Conservation (phyloP, 2,113 vertebrate species). For the Castor canadensis region DNA sequence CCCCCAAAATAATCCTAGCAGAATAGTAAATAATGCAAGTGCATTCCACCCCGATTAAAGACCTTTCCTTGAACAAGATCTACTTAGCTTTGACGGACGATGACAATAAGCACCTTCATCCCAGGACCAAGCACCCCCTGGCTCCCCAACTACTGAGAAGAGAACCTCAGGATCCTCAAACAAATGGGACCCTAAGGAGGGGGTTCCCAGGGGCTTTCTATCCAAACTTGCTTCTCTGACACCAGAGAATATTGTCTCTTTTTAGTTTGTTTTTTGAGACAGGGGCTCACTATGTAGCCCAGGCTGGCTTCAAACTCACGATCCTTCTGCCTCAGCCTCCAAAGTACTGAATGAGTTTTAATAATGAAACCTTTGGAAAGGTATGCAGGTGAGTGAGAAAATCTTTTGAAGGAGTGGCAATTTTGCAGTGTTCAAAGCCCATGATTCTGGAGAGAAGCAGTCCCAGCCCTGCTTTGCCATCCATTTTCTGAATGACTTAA, state of each 20-base stretch:
- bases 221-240: not conserved
- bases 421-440: not conserved
- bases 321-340: not conserved
- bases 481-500: too few species aligned
- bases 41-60: not conserved
- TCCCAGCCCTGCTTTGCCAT: not conserved
- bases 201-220: not conserved
- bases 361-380: not conserved
- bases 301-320: not conserved
- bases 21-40: not conserved
- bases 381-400: not conserved
- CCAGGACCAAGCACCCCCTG: not conserved
- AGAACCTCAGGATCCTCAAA: not conserved
- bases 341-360: not conserved
- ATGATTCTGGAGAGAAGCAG: not conserved
- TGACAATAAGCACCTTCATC: not conserved
- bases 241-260: not conserved
- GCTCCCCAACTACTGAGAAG: not conserved
- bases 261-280: not conserved
- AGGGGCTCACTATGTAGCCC: not conserved
- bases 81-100: not conserved
- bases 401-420: not conserved
- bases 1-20: not conserved
- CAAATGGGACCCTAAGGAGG: not conserved
- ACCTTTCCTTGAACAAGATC: not conserved